A percentile compares a stretch with the other conserved stretches of the same genome.
Conservation (phyloP, 92 coral and sea anemone genomes). For the Palythoa grandis region DNA sequence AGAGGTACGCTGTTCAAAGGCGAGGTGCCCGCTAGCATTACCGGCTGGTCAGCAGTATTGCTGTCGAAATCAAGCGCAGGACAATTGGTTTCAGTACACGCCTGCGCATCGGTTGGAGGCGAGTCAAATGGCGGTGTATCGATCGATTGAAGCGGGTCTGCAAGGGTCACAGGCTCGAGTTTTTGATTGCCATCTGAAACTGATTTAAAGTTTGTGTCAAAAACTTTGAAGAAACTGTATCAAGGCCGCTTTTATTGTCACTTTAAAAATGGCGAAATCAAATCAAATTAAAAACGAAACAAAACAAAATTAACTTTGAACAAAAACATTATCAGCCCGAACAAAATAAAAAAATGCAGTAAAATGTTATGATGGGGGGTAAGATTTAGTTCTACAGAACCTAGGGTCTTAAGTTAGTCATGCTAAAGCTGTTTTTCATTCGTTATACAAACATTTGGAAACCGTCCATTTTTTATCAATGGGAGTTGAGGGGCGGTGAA, state of each 20-base stretch:
- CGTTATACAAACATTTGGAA: too few relatives aligned
- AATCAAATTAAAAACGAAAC: background rate
- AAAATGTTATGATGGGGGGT: background rate
- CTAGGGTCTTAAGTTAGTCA: background rate
- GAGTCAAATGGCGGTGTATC: slow-evolving; percentile 49
- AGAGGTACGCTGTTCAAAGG: slow-evolving; percentile 84
- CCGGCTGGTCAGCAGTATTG: slow-evolving; percentile 70
- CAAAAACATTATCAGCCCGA: background rate
- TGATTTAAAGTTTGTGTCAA: slow-evolving; percentile 43
- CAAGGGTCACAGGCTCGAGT: slow-evolving; percentile 30
- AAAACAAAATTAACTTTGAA: background rate
- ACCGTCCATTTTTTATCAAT: too few relatives aligned
- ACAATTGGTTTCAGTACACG: slow-evolving; percentile 30
- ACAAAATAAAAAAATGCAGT: background rate
- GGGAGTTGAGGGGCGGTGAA: too few relatives aligned
- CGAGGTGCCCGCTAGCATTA: slow-evolving; percentile 91
- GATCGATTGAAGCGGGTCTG: slow-evolving; percentile 43
- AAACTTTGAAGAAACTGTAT: background rate
- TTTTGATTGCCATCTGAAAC: slow-evolving; percentile 49
- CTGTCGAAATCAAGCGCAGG: slow-evolving; percentile 62
- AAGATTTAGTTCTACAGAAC: background rate
- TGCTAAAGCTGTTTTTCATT: too few relatives aligned
- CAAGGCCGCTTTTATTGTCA: background rate
- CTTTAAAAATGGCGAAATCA: background rate
- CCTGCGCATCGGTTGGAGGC: slow-evolving; percentile 45